These are phyloP conservation scores for Aleiodes testaceus DNA, from an alignment of 2,888 invertebrate genomes.

Conservation along the genomic window DNA sequence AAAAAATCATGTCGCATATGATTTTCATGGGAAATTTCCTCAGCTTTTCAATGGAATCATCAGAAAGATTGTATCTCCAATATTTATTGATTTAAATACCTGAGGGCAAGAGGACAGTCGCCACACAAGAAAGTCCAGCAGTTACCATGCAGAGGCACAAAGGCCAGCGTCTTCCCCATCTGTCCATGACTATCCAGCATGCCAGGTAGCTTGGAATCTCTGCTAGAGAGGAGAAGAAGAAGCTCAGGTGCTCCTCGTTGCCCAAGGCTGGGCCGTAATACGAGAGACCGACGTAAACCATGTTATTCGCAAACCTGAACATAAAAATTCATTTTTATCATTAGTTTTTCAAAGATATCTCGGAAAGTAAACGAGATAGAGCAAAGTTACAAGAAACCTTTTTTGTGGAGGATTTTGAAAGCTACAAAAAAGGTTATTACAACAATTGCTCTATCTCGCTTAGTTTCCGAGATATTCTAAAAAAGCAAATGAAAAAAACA, in stretches of 20 bases:
- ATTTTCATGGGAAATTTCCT: too few relatives aligned
- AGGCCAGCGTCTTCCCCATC: slow-evolving; percentile 91
- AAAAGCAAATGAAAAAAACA: too few relatives aligned
- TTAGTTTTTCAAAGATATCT: not conserved
- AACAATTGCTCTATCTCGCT: too few relatives aligned
- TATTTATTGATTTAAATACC: too few relatives aligned
- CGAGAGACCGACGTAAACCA: slow-evolving; percentile 92
- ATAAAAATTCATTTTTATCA: not conserved
- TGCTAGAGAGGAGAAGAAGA: slow-evolving; percentile 88
- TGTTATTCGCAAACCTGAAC: slow-evolving; percentile 88
- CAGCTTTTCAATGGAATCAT: too few relatives aligned
- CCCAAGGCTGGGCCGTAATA: slow-evolving; percentile 93
- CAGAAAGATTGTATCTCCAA: too few relatives aligned
- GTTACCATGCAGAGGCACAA: slow-evolving; percentile 83
- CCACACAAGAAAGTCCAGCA: slow-evolving; percentile 86
- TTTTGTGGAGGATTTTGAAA: too few relatives aligned
- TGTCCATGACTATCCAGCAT: slow-evolving; percentile 92
- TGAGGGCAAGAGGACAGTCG: slow-evolving; percentile 86
- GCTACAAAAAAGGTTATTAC: not conserved
- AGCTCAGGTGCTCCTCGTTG: slow-evolving; percentile 90
- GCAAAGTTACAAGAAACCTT: too few relatives aligned
- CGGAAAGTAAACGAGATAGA: not conserved
- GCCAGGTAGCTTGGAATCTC: slow-evolving; percentile 92
- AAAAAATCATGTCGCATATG: too few relatives aligned
- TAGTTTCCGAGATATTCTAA: too few relatives aligned